Base-by-base conservation (phyloP, 2,113 vertebrate genomes). In the Cyrtonyx montezumae region DNA sequence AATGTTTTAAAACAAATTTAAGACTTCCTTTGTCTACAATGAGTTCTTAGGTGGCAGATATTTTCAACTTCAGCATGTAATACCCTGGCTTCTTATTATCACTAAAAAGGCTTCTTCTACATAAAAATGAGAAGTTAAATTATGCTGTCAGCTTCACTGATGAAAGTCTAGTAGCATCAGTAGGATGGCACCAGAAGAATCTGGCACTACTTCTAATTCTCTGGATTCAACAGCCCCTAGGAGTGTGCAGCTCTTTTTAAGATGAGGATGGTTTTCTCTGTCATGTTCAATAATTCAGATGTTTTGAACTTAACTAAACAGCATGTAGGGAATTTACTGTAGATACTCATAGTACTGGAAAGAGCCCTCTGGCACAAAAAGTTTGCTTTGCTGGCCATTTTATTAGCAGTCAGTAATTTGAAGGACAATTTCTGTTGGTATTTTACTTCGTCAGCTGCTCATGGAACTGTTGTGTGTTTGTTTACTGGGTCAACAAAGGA, bases 211-310 rank as follows among this genome's bases (percentile, higher is more conserved):
- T 95, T 91, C 79, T 91, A 17, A 17, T 93, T 74, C 82, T 88
- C 42, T 83, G 90, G 61, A 90, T 83, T 83, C 2, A 0, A 88
- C 86, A 91, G 84, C 90, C 87, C 28, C 48, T 40, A 81, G 83
- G 76, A 96, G 3, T 0, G 1, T 53, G 66, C 69, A 90, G 83
- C 51, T 90, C 92, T 91, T 93, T 95, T 88, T 69, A 86, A 88
- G 77, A 86, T 26, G 20, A 90, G 43, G 61, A 48, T 88, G 37
- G 69, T 59, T 95, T 93, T 90, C 79, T 86, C 79, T 96, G 96
- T 96, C 93, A 90, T 81, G 78, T 84, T 94, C 42, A 91, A 78
- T 94, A 95, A 90, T 86, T 90, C 92, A 88, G 32, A 85, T 70
- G 59, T 77, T 90, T 96, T 94, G 87, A 93, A 95, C 36, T 67